Evolutionary conservation across 2,888 invertebrate genomes (phyloP).

Genomic region (Pachycephus smyrnensis): DNA sequence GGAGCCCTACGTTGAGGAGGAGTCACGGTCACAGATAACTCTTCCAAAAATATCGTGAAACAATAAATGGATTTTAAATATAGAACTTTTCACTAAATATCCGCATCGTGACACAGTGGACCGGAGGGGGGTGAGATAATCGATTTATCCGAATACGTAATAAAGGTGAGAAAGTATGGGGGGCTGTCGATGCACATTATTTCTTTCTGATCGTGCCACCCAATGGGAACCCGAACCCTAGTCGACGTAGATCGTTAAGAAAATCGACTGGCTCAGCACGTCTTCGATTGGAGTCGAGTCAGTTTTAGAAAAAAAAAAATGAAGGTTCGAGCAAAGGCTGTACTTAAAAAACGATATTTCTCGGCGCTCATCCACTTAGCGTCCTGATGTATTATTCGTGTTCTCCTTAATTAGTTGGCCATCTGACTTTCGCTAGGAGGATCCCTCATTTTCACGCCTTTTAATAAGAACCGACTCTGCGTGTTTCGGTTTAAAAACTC

Average conservation of each 20-base stretch:
- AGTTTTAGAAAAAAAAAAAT: slow-evolving; percentile 30
- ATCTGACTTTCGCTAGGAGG: slow-evolving; percentile 7
- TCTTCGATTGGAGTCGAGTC: background rate
- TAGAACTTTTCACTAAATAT: background rate
- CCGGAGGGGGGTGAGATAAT: too few relatives aligned
- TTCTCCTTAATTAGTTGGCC: slow-evolving; percentile 18
- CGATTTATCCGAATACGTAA: too few relatives aligned
- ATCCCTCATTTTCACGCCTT: slow-evolving; percentile 32
- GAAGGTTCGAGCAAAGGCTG: background rate
- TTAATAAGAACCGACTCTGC: slow-evolving; percentile 17
- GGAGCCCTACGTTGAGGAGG: background rate
- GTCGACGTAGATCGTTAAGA: background rate
- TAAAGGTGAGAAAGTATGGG: too few relatives aligned
- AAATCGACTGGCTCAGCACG: slow-evolving; percentile 1
- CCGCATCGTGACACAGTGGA: background rate
- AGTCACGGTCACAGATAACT: background rate
- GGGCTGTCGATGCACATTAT: too few relatives aligned
- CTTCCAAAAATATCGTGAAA: slow-evolving; percentile 5
- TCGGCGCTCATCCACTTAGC: slow-evolving; percentile 1
- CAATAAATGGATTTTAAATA: slow-evolving; percentile 8
- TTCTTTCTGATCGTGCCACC: background rate
- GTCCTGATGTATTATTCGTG: slow-evolving; percentile 10
- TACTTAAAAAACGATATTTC: slow-evolving; percentile 10
- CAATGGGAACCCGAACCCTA: background rate
- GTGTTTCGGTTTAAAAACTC: too few relatives aligned